phyloP scores from a whole-genome alignment of 2,113 vertebrate species.

The Terrapene triunguis region DNA sequence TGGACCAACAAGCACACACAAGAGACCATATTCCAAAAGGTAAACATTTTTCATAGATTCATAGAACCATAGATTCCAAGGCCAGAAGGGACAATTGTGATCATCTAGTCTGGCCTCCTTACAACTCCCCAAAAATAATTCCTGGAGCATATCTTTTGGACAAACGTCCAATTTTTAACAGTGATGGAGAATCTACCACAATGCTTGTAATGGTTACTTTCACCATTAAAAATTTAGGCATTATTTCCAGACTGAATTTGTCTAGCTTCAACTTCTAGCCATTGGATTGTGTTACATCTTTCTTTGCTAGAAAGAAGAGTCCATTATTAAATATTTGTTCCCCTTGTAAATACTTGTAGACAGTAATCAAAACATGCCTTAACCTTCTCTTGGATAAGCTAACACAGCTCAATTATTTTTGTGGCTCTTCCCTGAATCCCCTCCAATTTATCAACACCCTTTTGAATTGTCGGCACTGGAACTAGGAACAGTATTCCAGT shows the following conservation, averaged over 20 bases:
- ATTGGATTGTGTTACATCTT: not conserved
- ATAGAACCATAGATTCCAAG: not conserved
- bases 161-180: not conserved
- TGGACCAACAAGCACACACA: not conserved
- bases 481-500: not conserved
- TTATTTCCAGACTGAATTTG: not conserved
- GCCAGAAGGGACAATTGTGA: not conserved
- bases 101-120: not conserved
- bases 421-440: not conserved
- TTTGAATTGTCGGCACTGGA: not conserved
- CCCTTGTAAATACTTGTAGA: not conserved
- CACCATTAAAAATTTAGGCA: not conserved
- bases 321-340: not conserved
- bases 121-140: not conserved
- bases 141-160: not conserved
- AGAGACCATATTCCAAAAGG: not conserved
- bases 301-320: not conserved
- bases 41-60: not conserved
- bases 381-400: not conserved
- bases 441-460: not conserved
- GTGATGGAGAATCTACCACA: not conserved
- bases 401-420: not conserved
- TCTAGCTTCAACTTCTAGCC: not conserved
- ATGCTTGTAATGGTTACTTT: not conserved
- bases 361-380: not conserved